Conservation (phyloP, 2,113 vertebrate species). For the Coregonus clupeaformis region DNA sequence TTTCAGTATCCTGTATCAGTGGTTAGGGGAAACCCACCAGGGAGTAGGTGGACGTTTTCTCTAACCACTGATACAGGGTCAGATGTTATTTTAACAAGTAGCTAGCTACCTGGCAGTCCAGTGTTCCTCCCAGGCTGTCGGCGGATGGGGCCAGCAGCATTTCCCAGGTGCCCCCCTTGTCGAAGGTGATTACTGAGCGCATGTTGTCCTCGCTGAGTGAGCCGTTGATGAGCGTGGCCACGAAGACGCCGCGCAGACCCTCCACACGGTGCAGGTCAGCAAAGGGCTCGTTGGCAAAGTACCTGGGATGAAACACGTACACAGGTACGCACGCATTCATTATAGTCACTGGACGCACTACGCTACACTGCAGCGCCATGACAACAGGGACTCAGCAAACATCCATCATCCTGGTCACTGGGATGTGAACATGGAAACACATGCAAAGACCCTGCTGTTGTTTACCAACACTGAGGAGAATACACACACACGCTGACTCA, state of each 20-base stretch:
- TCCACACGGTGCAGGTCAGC: slow-evolving; percentile 94
- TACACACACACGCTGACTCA: background rate
- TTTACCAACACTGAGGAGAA: background rate
- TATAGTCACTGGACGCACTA: too few species aligned
- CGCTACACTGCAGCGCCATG: too few species aligned
- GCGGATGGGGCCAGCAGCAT: slow-evolving; percentile 85
- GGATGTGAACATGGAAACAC: background rate
- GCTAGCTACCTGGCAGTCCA: slow-evolving; percentile 85
- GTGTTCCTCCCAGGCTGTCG: slow-evolving; percentile 84
- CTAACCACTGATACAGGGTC: too few species aligned
- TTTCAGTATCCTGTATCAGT: too few species aligned
- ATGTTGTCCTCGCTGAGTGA: slow-evolving; percentile 92
- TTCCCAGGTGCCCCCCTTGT: slow-evolving; percentile 99
- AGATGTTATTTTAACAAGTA: too few species aligned
- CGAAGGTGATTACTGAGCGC: slow-evolving; percentile 95
- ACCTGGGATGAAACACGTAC: slow-evolving; percentile 69
- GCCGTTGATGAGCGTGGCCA: slow-evolving; percentile 91
- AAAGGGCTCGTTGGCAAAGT: slow-evolving; percentile 94
- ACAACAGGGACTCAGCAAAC: too few species aligned
- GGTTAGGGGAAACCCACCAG: too few species aligned
- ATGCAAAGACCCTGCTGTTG: background rate
- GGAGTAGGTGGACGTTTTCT: too few species aligned
- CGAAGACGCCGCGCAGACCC: slow-evolving; percentile 89
- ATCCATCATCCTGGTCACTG: background rate
- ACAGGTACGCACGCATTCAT: too few species aligned